Percentiles rank a stretch among this genome's conserved stretches.
These are phyloP conservation scores for Ornithoptera alexandrae DNA, from an alignment of 2,888 invertebrate genomes.

Conservation along the genomic window DNA sequence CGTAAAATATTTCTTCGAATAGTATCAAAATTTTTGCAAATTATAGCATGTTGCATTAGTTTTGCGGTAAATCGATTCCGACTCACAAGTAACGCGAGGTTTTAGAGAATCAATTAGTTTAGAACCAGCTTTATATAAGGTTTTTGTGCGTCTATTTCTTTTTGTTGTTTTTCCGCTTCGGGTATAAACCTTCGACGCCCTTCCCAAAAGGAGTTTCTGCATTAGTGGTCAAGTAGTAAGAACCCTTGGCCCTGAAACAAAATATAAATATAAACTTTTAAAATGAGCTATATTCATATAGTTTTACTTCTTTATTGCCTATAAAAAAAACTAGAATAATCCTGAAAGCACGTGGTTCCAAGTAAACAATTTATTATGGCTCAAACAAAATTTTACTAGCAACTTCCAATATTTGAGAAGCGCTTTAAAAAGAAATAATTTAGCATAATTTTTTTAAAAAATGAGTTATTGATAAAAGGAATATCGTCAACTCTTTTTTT, in stretches of 20 bases:
- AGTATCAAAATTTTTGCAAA: not conserved
- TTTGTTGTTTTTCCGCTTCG: slow-evolving; percentile 46
- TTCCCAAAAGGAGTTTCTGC: slow-evolving; percentile 67
- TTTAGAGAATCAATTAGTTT: not conserved
- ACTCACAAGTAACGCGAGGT: not conserved
- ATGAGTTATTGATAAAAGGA: too few relatives aligned
- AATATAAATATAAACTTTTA: not conserved
- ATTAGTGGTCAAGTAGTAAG: slow-evolving; percentile 71
- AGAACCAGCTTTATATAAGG: not conserved
- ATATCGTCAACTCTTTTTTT: too few relatives aligned
- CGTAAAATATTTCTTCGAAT: not conserved
- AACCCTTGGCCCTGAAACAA: slow-evolving; percentile 62
- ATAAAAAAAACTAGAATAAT: too few relatives aligned
- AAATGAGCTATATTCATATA: too few relatives aligned
- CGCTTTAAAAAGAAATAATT: too few relatives aligned
- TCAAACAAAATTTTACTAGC: too few relatives aligned
- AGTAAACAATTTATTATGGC: too few relatives aligned
- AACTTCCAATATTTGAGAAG: too few relatives aligned
- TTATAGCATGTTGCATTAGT: not conserved
- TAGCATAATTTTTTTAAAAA: too few relatives aligned
- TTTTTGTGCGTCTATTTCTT: slow-evolving; percentile 15
- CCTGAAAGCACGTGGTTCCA: too few relatives aligned
- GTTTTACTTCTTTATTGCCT: too few relatives aligned
- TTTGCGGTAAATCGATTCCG: not conserved
- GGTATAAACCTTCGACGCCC: slow-evolving; percentile 66